Base-by-base conservation (phyloP, 2,888 invertebrate species). In the Sarcophaga rosellei region DNA sequence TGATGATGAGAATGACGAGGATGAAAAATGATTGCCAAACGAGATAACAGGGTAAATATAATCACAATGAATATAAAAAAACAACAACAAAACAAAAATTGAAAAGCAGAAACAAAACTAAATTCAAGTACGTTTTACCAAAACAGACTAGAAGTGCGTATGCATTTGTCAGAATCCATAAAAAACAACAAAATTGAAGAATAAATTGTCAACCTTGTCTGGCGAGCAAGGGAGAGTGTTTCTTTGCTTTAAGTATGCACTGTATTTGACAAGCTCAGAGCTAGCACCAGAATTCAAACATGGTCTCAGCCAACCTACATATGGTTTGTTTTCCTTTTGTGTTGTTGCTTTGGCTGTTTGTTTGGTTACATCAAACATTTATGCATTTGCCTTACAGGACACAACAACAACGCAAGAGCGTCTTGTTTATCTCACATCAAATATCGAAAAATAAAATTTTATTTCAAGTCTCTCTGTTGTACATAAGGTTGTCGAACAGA, bases 1-100 rank as follows among this genome's bases (percentile, higher is more conserved):
- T 75, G 53, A 63, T 47, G 73, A 68, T 57, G 72, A 76, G 21
- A 17, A 82, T 21, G 35, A 69, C 25, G 62, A 69, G 20, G 72
- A 81, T 81, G 78, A 81, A 81, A 84, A 81, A 84, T 86, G 86
- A 86, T 86, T 86, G 81, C 61, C 77, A 86, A 86, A 86, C 75
- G 81, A 86, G 84, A 84, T 86, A 84, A 86, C 69, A 70, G 74
- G 47, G 81, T 70, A 80, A 84, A 86, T 78, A 83, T 81, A 83
- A 83, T 72, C 82, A 83, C 65, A 62, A 65, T 53, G 72, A 69
- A 70, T 62, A 85, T 6, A 81, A 77, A 59, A 69, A 2, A 23
- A 68, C 65, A 45, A 74, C 57, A 47, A 20, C 35, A 4, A 78
- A 68, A 61, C 15, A 81, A n/a, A 45, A 23, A 63, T 62, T 73